A percentile compares a stretch with the other conserved stretches of the same genome.
These are phyloP conservation scores for Microctonus brassicae DNA, from an alignment of 2,888 invertebrate genomes.

Conservation along the genomic window DNA sequence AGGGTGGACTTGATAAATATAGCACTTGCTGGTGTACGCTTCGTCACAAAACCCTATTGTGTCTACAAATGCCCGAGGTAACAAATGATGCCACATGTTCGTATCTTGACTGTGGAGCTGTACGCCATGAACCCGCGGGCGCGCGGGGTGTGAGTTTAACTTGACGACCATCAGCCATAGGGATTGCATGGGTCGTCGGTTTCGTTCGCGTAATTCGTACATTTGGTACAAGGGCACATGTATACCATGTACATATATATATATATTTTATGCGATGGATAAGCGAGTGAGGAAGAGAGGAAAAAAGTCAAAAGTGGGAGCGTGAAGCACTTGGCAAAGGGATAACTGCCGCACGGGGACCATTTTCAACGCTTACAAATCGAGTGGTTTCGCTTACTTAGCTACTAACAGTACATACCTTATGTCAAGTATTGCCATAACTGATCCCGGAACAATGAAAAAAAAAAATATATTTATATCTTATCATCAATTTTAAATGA, in stretches of 20 bases:
- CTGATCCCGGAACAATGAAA: background rate
- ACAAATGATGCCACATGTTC: slow-evolving; percentile 70
- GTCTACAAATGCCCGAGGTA: slow-evolving; percentile 51
- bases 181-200: slow-evolving; percentile 40
- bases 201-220: slow-evolving; percentile 56
- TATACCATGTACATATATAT: slow-evolving; percentile 12
- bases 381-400: slow-evolving; percentile 63
- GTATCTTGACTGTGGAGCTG: slow-evolving; percentile 59
- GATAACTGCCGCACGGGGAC: slow-evolving; percentile 66
- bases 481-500: background rate
- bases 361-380: slow-evolving; percentile 60
- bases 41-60: slow-evolving; percentile 45
- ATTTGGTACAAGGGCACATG: slow-evolving; percentile 51
- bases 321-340: slow-evolving; percentile 38
- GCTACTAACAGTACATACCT: slow-evolving; percentile 36
- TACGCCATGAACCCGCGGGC: slow-evolving; percentile 45
- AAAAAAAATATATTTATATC: background rate
- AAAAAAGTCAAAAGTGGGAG: slow-evolving; percentile 44
- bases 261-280: background rate
- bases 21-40: slow-evolving; percentile 16
- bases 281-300: slow-evolving; percentile 35
- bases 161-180: slow-evolving; percentile 44
- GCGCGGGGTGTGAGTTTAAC: slow-evolving; percentile 51
- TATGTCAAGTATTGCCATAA: slow-evolving; percentile 16
- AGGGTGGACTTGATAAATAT: slow-evolving; percentile 1